Percentiles rank a stretch among this genome's conserved stretches.
Conservation (phyloP, 2,113 vertebrate species). For the Procavia capensis region DNA sequence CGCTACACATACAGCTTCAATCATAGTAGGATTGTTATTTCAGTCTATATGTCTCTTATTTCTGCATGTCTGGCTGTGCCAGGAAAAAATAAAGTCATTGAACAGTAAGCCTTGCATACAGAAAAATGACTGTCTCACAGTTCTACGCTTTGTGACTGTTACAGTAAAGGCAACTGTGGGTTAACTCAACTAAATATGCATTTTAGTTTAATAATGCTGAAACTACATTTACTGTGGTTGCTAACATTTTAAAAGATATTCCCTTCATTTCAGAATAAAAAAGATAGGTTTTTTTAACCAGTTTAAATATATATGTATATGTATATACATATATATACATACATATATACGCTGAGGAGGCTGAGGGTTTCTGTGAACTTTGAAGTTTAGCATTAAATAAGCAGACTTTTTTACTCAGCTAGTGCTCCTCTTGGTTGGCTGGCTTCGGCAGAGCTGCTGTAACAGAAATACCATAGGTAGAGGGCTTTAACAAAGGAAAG, state of each 20-base stretch:
- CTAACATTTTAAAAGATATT: neutral
- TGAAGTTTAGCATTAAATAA: neutral
- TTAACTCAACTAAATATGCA: neutral
- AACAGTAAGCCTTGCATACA: conserved; percentile 73
- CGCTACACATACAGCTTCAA: conserved; percentile 67
- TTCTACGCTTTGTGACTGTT: conserved; percentile 15
- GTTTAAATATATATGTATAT: too few relatives aligned
- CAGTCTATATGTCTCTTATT: conserved; percentile 68
- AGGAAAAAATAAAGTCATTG: conserved; percentile 69
- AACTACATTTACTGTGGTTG: neutral
- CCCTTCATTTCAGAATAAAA: conserved; percentile 27
- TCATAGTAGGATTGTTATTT: conserved; percentile 63
- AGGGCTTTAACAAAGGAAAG: too few relatives aligned
- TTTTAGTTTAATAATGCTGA: conserved; percentile 1
- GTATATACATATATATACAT: too few relatives aligned
- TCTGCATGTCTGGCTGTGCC: conserved; percentile 69
- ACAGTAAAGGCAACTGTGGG: neutral
- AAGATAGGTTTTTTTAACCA: neutral
- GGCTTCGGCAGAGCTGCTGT: too few relatives aligned
- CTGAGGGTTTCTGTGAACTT: neutral
- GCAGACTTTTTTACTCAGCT: too few relatives aligned
- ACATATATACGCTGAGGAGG: neutral
- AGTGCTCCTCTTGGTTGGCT: too few relatives aligned
- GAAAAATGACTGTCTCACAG: conserved; percentile 69
- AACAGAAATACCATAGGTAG: too few relatives aligned